Conservation (phyloP, 1,140 invertebrate genomes). For the Papilio glaucus region DNA sequence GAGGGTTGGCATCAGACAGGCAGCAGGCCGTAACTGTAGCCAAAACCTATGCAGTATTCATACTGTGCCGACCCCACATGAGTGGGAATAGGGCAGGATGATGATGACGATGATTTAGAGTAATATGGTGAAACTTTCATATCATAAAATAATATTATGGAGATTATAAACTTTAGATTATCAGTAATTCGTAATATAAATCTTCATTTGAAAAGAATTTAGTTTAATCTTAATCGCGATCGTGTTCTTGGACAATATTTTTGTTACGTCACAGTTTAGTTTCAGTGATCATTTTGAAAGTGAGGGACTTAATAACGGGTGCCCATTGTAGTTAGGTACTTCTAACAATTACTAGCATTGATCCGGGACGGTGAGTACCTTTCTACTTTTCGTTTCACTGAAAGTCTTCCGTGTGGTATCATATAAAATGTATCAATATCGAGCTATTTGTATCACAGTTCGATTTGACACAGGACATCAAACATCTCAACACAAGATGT, state of each 20-base stretch:
- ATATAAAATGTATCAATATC: conserved; percentile 63
- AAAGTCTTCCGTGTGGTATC: conserved; percentile 52
- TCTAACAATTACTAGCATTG: conserved; percentile 27
- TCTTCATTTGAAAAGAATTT: no score
- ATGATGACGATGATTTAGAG: no score
- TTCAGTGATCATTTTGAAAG: conserved; percentile 33
- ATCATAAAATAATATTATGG: no score
- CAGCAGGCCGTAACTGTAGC: no score
- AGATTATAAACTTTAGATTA: no score
- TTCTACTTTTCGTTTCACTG: conserved; percentile 37
- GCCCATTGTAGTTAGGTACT: conserved; percentile 25
- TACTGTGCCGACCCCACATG: no score
- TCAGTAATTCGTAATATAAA: no score
- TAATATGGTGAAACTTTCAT: no score
- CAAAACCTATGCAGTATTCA: no score
- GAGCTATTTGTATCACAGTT: conserved; percentile 50
- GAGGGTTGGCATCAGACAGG: no score
- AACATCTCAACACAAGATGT: conserved; percentile 54
- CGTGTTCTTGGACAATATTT: background rate
- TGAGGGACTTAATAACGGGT: conserved; percentile 33
- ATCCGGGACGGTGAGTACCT: conserved; percentile 22
- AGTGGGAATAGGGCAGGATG: no score
- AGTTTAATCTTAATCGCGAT: conserved; percentile 16
- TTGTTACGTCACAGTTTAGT: conserved; percentile 17
- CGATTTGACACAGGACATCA: conserved; percentile 39